Conservation (phyloP, 2,113 vertebrate genomes). For the Halichoeres trimaculatus region DNA sequence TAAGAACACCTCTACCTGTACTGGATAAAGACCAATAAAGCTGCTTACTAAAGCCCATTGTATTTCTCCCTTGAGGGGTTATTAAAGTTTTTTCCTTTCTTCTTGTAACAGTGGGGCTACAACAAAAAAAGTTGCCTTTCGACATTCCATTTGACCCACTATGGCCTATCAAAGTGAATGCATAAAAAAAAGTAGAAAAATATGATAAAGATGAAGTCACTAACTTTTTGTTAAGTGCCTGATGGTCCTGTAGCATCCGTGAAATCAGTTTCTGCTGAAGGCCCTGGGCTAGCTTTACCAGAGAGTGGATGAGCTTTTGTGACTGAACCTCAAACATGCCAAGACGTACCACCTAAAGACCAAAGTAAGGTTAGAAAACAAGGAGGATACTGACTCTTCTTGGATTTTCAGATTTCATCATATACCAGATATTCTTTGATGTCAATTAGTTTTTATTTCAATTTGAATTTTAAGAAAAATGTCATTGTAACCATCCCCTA, state of each 20-base stretch:
- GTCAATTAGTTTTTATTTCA: neutral
- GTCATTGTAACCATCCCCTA: too few species aligned
- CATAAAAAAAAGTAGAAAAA: too few species aligned
- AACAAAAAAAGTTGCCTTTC: too few species aligned
- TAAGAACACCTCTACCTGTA: neutral
- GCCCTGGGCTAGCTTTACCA: slow-evolving; percentile 83
- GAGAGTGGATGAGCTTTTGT: slow-evolving; percentile 83
- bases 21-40: neutral
- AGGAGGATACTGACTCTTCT: neutral
- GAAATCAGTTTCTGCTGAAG: slow-evolving; percentile 83
- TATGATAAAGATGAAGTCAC: slow-evolving; percentile 5
- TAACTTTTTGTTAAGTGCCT: slow-evolving; percentile 80
- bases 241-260: slow-evolving; percentile 84
- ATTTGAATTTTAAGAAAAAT: too few species aligned
- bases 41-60: neutral
- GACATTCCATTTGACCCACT: too few species aligned
- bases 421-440: neutral
- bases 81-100: neutral
- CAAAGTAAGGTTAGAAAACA: slow-evolving; percentile 11
- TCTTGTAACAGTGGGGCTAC: neutral
- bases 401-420: neutral
- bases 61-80: neutral
- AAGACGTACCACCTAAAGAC: slow-evolving; percentile 82
- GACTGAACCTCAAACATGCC: slow-evolving; percentile 92
- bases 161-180: too few species aligned